These are phyloP conservation scores for Gymnogyps californianus DNA, from an alignment of 2,113 vertebrate species.

Conservation along the genomic window DNA sequence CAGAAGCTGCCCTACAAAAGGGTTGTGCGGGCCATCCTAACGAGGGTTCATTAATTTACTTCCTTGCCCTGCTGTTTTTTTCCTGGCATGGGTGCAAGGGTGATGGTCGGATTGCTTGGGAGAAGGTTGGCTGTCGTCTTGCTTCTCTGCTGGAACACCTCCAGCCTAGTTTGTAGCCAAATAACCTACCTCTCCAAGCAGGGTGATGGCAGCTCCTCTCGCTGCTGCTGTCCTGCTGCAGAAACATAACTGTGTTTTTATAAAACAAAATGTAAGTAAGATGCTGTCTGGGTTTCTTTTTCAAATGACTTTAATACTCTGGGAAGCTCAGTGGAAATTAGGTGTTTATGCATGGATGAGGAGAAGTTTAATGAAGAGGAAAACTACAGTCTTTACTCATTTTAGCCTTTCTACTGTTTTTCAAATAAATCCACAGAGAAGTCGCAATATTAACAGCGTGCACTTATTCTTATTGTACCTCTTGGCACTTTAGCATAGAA, in stretches of 20 bases:
- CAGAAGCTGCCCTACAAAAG: background rate
- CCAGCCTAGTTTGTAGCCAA: background rate
- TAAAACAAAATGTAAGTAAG: conserved; percentile 36
- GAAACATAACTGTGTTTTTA: background rate
- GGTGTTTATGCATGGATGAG: conserved; percentile 55
- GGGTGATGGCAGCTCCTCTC: background rate
- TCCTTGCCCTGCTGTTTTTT: background rate
- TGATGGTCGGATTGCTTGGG: background rate
- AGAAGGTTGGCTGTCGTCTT: background rate
- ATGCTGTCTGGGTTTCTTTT: background rate
- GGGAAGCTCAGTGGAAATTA: conserved; percentile 53
- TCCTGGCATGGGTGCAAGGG: background rate
- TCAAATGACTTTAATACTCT: conserved; percentile 27
- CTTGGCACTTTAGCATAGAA: background rate
- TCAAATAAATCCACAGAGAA: conserved; percentile 36
- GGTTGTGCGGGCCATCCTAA: background rate
- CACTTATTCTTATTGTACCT: conserved; percentile 26
- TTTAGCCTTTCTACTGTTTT: conserved; percentile 45
- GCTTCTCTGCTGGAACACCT: background rate
- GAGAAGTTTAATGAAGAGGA: conserved; percentile 67
- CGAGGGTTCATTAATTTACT: background rate
- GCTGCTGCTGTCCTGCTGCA: background rate
- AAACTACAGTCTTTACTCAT: conserved; percentile 49
- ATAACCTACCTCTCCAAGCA: background rate
- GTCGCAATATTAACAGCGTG: background rate